These are phyloP conservation scores for Endomychus coccineus DNA, from an alignment of 2,888 invertebrate species.

Conservation along the genomic window DNA sequence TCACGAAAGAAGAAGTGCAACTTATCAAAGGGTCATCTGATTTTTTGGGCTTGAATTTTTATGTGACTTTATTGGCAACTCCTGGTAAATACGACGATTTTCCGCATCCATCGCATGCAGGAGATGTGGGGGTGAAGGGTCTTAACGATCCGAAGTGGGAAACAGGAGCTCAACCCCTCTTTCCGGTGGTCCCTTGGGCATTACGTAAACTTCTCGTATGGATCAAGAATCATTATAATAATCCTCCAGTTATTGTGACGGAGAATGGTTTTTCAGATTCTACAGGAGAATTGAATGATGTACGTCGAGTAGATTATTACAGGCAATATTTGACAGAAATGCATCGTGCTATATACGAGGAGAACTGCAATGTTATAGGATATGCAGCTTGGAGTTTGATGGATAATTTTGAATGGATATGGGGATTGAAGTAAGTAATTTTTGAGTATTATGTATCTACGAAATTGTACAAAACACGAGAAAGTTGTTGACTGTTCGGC, in stretches of 20 bases:
- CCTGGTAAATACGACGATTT: constrained; percentile 2
- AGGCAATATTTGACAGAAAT: constrained; percentile 41
- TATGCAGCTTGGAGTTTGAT: constrained; percentile 27
- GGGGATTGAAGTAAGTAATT: constrained; percentile 30
- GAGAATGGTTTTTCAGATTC: constrained; percentile 54
- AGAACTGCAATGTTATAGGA: constrained; percentile 24
- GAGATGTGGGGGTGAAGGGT: constrained; percentile 4
- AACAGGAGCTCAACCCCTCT: background rate
- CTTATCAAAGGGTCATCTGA: constrained; percentile 23
- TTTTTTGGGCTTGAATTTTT: constrained; percentile 65
- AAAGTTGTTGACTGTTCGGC: too few relatives aligned
- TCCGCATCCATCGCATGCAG: constrained; percentile 6
- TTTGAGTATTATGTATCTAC: too few relatives aligned
- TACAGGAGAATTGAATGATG: constrained; percentile 30
- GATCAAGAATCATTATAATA: constrained; percentile 52
- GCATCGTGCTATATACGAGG: constrained; percentile 39
- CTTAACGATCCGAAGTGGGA: constrained; percentile 8
- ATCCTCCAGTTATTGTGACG: constrained; percentile 52
- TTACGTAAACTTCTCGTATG: constrained; percentile 52
- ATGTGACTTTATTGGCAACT: constrained; percentile 43
- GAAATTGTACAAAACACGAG: too few relatives aligned
- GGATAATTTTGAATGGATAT: constrained; percentile 28
- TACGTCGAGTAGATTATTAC: constrained; percentile 3
- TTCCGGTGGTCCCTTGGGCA: constrained; percentile 46
- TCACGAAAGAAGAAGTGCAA: constrained; percentile 45